Evolutionary conservation across 2,888 invertebrate species (phyloP).

Genomic region (Nemurella pictetii): DNA sequence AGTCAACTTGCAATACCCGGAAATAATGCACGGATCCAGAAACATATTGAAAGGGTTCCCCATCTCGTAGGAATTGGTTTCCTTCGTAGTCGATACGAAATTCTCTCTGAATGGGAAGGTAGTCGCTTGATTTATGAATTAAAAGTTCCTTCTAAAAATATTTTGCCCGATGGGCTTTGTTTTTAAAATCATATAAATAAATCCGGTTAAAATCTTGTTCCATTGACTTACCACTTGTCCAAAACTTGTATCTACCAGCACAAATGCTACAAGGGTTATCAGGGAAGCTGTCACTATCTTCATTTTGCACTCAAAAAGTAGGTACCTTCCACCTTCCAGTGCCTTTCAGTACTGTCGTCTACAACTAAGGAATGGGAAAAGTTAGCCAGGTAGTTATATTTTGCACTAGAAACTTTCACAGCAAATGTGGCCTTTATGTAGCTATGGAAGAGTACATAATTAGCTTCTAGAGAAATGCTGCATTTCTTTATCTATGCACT

Average conservation of each 20-base stretch:
- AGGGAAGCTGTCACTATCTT: neutral
- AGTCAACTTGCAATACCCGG: slow-evolving; percentile 74
- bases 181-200: neutral
- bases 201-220: neutral
- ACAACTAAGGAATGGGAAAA: too few species aligned
- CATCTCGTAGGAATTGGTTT: slow-evolving; percentile 71
- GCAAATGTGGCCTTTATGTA: too few species aligned
- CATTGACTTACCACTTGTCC: neutral
- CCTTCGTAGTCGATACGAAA: slow-evolving; percentile 58
- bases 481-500: too few species aligned
- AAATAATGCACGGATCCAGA: slow-evolving; percentile 88
- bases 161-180: too few species aligned
- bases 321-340: too few species aligned
- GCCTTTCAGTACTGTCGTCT: too few species aligned
- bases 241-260: neutral
- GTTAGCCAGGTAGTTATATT: too few species aligned
- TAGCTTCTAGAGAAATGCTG: too few species aligned
- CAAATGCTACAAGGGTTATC: neutral
- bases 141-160: too few species aligned
- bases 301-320: too few species aligned
- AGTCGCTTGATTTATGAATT: neutral
- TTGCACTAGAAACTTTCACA: too few species aligned
- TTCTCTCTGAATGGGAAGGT: slow-evolving; percentile 9
- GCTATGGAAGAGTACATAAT: too few species aligned
- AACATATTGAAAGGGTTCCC: slow-evolving; percentile 69